Evolutionary conservation across 2,797 vertebrate genomes (phyloP), one percentile per base, ranked within the genome.

Genomic region (Allobates femoralis): DNA sequence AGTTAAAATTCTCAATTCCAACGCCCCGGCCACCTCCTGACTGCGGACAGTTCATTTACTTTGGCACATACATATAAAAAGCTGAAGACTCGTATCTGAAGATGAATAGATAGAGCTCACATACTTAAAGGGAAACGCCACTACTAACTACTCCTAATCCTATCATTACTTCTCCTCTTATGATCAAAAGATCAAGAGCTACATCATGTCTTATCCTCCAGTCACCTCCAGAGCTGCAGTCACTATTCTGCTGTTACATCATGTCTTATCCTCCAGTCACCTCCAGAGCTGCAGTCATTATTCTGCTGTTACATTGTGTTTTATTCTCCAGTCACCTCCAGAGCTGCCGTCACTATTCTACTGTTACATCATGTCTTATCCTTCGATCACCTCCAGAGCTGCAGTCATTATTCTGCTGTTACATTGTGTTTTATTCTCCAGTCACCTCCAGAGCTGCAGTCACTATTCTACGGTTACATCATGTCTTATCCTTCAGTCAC

Each of bases 21-120:
- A 89, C 76, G 85, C 90, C n/a, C 90, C 91, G 90, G 91, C 69
- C 90, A 91, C 91, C 90, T 86, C 90, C 26, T 91, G 91, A 91
- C 90, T 89, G 89, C 92, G 92, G 92, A 91, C 89, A 90, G 91
- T 90, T 91, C 89, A 91, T 93, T 94, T 94, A 92, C 92, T 92
- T 94, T 95, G 93, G 93, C 93, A 92, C 91, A 88, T 91, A 91
- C 89, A 92, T 90, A 92, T 90, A 93, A 93, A 94, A 94, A 91
- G 90, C 90, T 85, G 92, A 92, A 89, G 91, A 91, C 92, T 93
- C 92, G 91, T 90, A 93, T 95, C 95, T 95, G 94, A 95, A 94
- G 94, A 95, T 93, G 91, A 95, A 93, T 92, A 87, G 90, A 90
- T 1, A 26, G 37, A 74, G n/a, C 16, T 34, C 64, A 18, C 16